Evolutionary conservation across 1,140 invertebrate species (phyloP).

Genomic region (Portunus trituberculatus): DNA sequence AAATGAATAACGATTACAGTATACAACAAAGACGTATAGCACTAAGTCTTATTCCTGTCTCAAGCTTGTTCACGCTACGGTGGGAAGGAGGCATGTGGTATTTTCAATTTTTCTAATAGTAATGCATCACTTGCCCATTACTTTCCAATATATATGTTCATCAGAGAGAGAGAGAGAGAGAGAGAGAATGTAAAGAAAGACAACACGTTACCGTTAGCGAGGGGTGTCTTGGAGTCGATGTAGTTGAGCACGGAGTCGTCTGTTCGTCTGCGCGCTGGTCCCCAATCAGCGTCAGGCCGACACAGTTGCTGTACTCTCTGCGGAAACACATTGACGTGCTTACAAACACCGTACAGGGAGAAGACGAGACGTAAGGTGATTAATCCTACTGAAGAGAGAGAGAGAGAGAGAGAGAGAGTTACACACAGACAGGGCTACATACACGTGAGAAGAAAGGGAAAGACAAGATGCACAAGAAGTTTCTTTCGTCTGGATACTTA

Average conservation of each 20-base stretch:
- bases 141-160: too few species aligned
- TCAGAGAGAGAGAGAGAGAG: too few species aligned
- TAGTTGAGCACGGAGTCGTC: conserved; percentile 69
- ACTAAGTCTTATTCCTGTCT: too few species aligned
- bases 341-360: too few species aligned
- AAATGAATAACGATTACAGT: too few species aligned
- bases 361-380: too few species aligned
- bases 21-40: too few species aligned
- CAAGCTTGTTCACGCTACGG: too few species aligned
- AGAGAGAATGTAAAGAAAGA: not conserved
- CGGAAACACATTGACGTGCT: not conserved
- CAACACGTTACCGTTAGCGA: conserved; percentile 69
- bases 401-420: conserved; percentile 26
- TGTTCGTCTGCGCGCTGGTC: conserved; percentile 75
- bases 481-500: conserved; percentile 43
- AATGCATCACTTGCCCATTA: too few species aligned
- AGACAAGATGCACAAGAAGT: not conserved
- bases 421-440: not conserved
- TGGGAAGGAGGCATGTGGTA: too few species aligned
- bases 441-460: not conserved
- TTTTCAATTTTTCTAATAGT: too few species aligned
- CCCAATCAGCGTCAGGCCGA: conserved; percentile 79
- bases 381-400: not conserved
- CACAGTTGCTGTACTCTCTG: conserved; percentile 79
- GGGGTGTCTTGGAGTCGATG: conserved; percentile 77